A percentile compares a stretch with the other conserved stretches of the same genome.
phyloP scores from a whole-genome alignment of 2,113 vertebrate species.

The Turnix velox region DNA sequence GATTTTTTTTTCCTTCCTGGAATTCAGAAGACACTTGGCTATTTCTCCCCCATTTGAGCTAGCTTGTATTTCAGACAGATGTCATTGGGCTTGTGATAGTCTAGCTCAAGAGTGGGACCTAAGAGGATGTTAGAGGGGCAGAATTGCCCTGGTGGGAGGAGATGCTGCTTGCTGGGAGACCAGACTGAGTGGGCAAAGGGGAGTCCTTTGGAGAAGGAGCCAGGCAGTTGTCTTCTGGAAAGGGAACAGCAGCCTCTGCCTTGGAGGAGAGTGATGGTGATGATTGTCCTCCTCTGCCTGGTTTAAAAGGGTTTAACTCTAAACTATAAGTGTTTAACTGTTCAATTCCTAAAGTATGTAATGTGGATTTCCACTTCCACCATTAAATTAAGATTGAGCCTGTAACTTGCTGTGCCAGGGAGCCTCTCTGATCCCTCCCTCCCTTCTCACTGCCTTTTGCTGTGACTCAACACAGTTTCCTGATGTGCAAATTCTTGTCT shows the following conservation, averaged over 20 bases:
- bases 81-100: not conserved
- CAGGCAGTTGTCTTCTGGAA: not conserved
- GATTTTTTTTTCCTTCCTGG: not conserved
- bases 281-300: not conserved
- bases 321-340: not conserved
- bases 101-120: not conserved
- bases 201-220: not conserved
- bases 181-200: not conserved
- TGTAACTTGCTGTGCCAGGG: not conserved
- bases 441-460: not conserved
- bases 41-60: not conserved
- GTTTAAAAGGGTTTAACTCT: not conserved
- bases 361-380: not conserved
- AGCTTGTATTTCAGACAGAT: not conserved
- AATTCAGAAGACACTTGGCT: not conserved
- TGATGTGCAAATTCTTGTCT: not conserved
- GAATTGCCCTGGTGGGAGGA: not conserved
- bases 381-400: not conserved
- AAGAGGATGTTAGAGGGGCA: not conserved
- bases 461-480: not conserved
- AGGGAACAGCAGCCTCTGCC: not conserved
- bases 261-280: not conserved
- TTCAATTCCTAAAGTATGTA: not conserved
- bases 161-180: not conserved
- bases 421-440: not conserved